Conservation (phyloP, 2,888 invertebrate genomes). For the Euclidia mi region DNA sequence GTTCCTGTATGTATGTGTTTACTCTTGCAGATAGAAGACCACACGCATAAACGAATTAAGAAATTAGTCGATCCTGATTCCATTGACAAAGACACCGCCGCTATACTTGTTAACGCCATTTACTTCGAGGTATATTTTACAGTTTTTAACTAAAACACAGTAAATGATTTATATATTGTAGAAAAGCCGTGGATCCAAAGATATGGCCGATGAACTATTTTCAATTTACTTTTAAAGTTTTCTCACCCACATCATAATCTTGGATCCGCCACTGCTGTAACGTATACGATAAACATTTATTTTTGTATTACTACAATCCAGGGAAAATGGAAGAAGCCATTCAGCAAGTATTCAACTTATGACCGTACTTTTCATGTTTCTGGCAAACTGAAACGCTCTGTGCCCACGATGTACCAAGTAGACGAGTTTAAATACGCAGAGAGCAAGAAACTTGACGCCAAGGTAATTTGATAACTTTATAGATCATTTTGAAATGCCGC, state of each 20-base stretch:
- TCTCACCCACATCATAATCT: too few relatives aligned
- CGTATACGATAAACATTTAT: background rate
- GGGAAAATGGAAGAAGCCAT: slow-evolving; percentile 92
- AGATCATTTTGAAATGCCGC: too few relatives aligned
- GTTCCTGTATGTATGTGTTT: too few relatives aligned
- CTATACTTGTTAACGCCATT: slow-evolving; percentile 95
- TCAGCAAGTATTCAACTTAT: slow-evolving; percentile 88
- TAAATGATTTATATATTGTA: too few relatives aligned
- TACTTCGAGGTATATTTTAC: slow-evolving; percentile 93
- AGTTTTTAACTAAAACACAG: too few relatives aligned
- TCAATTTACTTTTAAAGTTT: too few relatives aligned
- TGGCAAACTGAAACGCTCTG: slow-evolving; percentile 86
- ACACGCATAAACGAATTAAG: slow-evolving; percentile 81
- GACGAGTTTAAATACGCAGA: slow-evolving; percentile 81
- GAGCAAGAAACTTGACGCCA: slow-evolving; percentile 71
- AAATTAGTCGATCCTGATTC: slow-evolving; percentile 90
- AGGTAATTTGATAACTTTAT: slow-evolving; percentile 64
- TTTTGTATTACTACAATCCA: too few relatives aligned
- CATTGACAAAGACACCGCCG: slow-evolving; percentile 87
- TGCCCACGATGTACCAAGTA: slow-evolving; percentile 92
- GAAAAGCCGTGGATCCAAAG: too few relatives aligned
- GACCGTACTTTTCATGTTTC: slow-evolving; percentile 91
- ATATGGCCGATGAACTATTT: too few relatives aligned
- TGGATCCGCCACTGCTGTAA: background rate
- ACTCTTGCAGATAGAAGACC: slow-evolving; percentile 76